Evolutionary conservation across 2,888 invertebrate species (phyloP), one percentile per base, ranked within the genome.

Genomic region (Hofmannophila pseudospretella): DNA sequence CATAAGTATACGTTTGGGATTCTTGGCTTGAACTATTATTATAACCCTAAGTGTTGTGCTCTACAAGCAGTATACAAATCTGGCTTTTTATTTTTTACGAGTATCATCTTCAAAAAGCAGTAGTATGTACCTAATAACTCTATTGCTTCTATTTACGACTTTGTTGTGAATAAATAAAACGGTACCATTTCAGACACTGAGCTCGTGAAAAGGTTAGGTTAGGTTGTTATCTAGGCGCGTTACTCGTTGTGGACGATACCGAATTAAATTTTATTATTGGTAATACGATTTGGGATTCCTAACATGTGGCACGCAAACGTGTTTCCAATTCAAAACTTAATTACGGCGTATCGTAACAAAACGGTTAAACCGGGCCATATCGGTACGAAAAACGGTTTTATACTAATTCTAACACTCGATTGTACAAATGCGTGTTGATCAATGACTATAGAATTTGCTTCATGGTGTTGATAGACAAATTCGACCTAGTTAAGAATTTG

Each of bases 1-100:
- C 31, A 36, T 50, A 54, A 56, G 44, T 52, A 45, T 38, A 45
- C 57, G 35, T 45, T 43, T 28, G 42, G 50, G 54, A 48, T 48
- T 49, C 51, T 50, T 46, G 43, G 44, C 44, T 43, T 31, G 10
- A 20, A 10, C 31, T 31, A 23, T 23, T 23, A n/a, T 23, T 12
- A 27, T 27, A n/a, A 4, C 23, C n/a, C 5, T 22, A 22, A 22
- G 7, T 23, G 1, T 23, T 16, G 16, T n/a, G n/a, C n/a, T 2
- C 23, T 23, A 20, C 20, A 20, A 4, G n/a, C 23, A 22, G 8
- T 23, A n/a, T n/a, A n/a, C n/a, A n/a, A 23, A 23, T 23, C n/a
- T 23, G 23, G 3, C n/a, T 23, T 23, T 23, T 23, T 16, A 16
- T 16, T 16, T n/a, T n/a, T n/a, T n/a, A n/a, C n/a, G n/a, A n/a